Conservation (phyloP, 2,113 vertebrate genomes). For the Sprattus sprattus region DNA sequence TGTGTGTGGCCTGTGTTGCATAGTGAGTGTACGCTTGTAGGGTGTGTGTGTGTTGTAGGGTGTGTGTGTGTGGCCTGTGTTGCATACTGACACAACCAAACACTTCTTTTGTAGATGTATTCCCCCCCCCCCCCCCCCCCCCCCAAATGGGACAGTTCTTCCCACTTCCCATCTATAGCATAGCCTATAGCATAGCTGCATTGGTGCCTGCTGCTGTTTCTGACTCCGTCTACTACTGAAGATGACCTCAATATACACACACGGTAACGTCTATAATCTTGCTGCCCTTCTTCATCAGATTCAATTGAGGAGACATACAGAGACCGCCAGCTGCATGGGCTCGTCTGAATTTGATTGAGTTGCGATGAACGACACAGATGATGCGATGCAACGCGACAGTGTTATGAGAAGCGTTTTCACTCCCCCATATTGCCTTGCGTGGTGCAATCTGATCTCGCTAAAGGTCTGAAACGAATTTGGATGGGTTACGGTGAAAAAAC, state of each 20-base stretch:
- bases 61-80: too few relatives aligned
- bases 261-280: slow-evolving; percentile 56
- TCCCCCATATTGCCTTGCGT: slow-evolving; percentile 33
- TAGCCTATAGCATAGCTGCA: slow-evolving; percentile 54
- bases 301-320: slow-evolving; percentile 61
- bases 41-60: too few relatives aligned
- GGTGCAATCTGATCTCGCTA: slow-evolving; percentile 47
- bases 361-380: slow-evolving; percentile 42
- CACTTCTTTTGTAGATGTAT: background rate
- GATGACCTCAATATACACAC: slow-evolving; percentile 50
- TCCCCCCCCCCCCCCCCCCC: slow-evolving; percentile 1
- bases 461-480: slow-evolving; percentile 41
- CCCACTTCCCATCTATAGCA: slow-evolving; percentile 53
- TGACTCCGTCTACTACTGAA: slow-evolving; percentile 53
- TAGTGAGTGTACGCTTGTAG: too few relatives aligned
- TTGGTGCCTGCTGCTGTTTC: slow-evolving; percentile 54
- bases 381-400: slow-evolving; percentile 63
- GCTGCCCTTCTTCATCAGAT: slow-evolving; percentile 54
- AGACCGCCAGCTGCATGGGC: slow-evolving; percentile 54
- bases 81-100: background rate
- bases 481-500: slow-evolving; percentile 36
- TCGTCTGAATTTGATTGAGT: slow-evolving; percentile 60
- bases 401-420: slow-evolving; percentile 50
- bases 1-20: too few relatives aligned
- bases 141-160: slow-evolving; percentile 38